Conservation (phyloP, 2,113 vertebrate species). For the Mastomys natalensis region DNA sequence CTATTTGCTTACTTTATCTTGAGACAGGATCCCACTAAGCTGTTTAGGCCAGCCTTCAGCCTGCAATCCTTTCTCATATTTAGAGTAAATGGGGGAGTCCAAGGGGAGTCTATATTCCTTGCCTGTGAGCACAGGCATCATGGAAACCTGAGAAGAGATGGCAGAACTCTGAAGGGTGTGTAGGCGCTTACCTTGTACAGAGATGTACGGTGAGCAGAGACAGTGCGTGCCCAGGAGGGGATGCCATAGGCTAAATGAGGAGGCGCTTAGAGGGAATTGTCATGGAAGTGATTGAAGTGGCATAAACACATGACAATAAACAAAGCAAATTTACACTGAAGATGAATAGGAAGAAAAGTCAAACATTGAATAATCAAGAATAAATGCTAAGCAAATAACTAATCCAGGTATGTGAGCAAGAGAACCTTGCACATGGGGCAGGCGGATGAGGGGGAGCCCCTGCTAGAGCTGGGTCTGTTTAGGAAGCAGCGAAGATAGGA, state of each 20-base stretch:
- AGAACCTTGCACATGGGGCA: background rate
- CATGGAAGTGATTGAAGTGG: background rate
- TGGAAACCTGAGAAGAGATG: background rate
- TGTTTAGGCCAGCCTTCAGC: background rate
- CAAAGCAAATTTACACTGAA: background rate
- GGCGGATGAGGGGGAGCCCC: background rate
- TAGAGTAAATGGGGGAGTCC: background rate
- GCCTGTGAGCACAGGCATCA: fast-evolving
- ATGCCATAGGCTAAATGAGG: background rate
- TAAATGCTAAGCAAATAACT: background rate
- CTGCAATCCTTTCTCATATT: background rate
- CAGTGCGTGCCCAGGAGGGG: background rate
- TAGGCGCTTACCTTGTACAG: background rate
- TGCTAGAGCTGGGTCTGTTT: background rate
- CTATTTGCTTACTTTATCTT: background rate
- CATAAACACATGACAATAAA: background rate
- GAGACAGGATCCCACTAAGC: background rate
- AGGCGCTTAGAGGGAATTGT: background rate
- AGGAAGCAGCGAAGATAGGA: background rate
- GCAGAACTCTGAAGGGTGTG: background rate
- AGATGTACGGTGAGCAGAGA: fast-evolving
- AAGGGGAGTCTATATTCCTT: background rate
- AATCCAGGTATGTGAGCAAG: background rate
- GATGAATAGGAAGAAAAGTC: background rate
- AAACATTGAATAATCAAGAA: conserved; percentile 15